These are phyloP conservation scores for Tympanuchus pallidicinctus DNA, from an alignment of 2,113 vertebrate species.

Conservation along the genomic window DNA sequence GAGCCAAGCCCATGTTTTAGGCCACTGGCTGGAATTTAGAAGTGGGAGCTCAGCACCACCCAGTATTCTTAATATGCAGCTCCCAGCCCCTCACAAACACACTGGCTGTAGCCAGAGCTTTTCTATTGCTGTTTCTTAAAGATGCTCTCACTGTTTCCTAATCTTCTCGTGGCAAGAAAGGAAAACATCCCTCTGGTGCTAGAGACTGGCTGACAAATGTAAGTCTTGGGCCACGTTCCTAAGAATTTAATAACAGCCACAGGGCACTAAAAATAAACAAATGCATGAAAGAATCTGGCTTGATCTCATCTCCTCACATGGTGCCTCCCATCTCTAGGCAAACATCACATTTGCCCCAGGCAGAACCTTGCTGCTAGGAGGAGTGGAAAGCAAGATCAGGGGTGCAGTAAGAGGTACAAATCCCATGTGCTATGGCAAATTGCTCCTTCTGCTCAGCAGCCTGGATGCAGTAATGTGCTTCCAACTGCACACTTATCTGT, in stretches of 20 bases:
- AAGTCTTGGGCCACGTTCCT: not conserved
- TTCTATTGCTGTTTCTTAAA: not conserved
- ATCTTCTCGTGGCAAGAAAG: not conserved
- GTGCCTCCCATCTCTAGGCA: not conserved
- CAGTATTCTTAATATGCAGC: fast-evolving
- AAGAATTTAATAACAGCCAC: not conserved
- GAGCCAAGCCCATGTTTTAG: not conserved
- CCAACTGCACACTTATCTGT: too few species aligned
- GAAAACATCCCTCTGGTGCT: not conserved
- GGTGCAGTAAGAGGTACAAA: not conserved
- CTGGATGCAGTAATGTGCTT: not conserved
- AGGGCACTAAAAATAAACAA: constrained; percentile 64
- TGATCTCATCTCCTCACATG: not conserved
- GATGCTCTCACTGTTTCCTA: not conserved
- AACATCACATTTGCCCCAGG: not conserved
- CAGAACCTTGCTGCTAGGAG: too few species aligned
- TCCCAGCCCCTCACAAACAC: not conserved
- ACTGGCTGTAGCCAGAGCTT: not conserved
- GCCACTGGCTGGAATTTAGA: not conserved
- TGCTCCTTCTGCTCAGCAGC: not conserved
- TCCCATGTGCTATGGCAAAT: not conserved
- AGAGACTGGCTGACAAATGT: not conserved
- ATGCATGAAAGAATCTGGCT: constrained; percentile 13
- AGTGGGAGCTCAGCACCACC: not conserved
- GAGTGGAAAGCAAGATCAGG: not conserved